Conservation (phyloP, 2,888 invertebrate genomes). For the Girardia tigrina region DNA sequence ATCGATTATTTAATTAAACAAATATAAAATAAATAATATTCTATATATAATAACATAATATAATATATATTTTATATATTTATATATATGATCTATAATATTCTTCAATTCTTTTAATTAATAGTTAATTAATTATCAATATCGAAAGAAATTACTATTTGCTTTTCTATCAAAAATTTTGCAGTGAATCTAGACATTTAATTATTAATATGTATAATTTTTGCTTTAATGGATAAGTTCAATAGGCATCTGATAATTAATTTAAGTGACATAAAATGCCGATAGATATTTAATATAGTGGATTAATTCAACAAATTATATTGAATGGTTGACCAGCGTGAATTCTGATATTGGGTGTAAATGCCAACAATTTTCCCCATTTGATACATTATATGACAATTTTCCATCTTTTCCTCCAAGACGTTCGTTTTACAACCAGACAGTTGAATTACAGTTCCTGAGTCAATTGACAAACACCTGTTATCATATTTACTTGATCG, state of each 20-base stretch:
- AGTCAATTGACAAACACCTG: slow-evolving; percentile 18
- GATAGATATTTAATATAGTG: slow-evolving; percentile 3
- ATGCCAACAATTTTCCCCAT: neutral
- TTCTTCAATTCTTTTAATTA: neutral
- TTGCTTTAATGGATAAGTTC: neutral
- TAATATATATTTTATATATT: too few species aligned
- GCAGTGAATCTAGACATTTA: neutral
- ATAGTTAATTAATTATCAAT: neutral
- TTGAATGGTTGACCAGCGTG: slow-evolving; percentile 13
- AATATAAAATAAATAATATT: too few species aligned
- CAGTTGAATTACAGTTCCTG: neutral
- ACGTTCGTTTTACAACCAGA: too few species aligned
- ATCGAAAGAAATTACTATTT: neutral
- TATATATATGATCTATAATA: too few species aligned
- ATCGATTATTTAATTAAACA: too few species aligned
- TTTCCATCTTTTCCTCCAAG: neutral
- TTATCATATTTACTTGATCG: neutral
- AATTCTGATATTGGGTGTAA: neutral
- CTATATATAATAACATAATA: too few species aligned
- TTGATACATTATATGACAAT: too few species aligned
- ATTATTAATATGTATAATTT: neutral
- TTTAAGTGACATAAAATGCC: slow-evolving; percentile 23
- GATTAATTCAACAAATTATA: slow-evolving; percentile 19
- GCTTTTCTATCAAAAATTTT: neutral
- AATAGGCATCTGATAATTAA: neutral